Percentiles rank a stretch among this genome's conserved stretches.
These are phyloP conservation scores for Phacellophora camtschatica DNA, from an alignment of 30 jellyfish, hydroid and myxozoan genomes.

Conservation along the genomic window DNA sequence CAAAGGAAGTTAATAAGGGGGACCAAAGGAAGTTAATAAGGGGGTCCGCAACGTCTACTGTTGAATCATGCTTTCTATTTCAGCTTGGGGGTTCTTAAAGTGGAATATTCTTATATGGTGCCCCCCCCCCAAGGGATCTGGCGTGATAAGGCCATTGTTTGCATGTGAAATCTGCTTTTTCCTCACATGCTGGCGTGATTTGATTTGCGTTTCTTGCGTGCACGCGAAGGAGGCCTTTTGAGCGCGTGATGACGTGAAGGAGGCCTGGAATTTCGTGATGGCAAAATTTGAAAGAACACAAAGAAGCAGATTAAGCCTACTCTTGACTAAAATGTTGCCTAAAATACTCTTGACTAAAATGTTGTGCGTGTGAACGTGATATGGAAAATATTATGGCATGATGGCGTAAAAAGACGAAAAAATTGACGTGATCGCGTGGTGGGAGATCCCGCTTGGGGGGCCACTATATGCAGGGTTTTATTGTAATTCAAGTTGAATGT, in stretches of 20 bases:
- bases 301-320: not conserved
- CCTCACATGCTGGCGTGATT: conserved; percentile 12
- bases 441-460: conserved; percentile 3
- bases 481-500: too few species aligned
- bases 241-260: conserved; percentile 10
- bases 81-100: too few species aligned
- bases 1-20: too few species aligned
- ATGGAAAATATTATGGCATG: not conserved
- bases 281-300: not conserved
- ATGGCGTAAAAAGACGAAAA: not conserved
- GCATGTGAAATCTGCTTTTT: too few species aligned
- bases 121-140: not conserved
- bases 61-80: too few species aligned
- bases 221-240: not conserved
- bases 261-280: not conserved
- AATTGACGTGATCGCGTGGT: not conserved
- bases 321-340: not conserved
- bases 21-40: too few species aligned
- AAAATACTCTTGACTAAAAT: not conserved
- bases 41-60: too few species aligned
- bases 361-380: not conserved
- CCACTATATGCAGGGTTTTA: too few species aligned
- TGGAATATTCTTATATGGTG: too few species aligned
- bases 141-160: not conserved
- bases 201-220: not conserved